phyloP scores from a whole-genome alignment of 2,797 vertebrate species.

The Enteromius treurensis region DNA sequence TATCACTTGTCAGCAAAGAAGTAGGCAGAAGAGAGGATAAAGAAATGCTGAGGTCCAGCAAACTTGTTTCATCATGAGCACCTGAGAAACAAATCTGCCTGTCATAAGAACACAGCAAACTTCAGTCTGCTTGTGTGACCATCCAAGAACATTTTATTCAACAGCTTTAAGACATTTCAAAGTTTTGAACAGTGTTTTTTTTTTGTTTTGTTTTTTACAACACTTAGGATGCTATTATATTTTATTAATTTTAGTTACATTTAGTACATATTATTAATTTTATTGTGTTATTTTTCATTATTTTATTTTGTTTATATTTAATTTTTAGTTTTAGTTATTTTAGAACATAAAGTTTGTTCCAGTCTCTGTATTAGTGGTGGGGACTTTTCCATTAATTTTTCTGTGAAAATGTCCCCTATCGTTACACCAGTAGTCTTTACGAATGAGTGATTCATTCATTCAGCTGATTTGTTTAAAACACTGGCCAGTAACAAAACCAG shows the following conservation, averaged over 20 bases:
- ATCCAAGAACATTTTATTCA: neutral
- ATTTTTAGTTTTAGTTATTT: neutral
- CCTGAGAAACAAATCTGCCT: slow-evolving; percentile 3
- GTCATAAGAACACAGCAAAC: neutral
- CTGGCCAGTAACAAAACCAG: neutral
- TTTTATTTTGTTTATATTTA: neutral
- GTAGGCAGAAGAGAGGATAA: slow-evolving; percentile 46
- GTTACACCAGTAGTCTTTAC: neutral
- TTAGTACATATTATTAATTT: neutral
- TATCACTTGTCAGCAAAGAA: slow-evolving; percentile 60
- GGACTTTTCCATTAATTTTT: neutral
- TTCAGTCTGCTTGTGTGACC: neutral
- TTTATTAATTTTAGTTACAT: neutral
- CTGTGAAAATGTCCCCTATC: neutral
- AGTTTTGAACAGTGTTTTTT: neutral
- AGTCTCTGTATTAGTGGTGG: neutral
- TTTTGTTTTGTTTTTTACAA: neutral
- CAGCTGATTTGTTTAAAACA: neutral
- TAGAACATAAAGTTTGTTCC: neutral
- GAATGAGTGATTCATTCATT: neutral
- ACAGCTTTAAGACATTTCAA: neutral
- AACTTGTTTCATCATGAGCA: slow-evolving; percentile 40
- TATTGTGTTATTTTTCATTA: no score
- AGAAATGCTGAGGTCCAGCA: slow-evolving; percentile 47
- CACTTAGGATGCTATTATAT: neutral